Conservation (phyloP, 1,140 invertebrate species). For the Acromyrmex charruanus region DNA sequence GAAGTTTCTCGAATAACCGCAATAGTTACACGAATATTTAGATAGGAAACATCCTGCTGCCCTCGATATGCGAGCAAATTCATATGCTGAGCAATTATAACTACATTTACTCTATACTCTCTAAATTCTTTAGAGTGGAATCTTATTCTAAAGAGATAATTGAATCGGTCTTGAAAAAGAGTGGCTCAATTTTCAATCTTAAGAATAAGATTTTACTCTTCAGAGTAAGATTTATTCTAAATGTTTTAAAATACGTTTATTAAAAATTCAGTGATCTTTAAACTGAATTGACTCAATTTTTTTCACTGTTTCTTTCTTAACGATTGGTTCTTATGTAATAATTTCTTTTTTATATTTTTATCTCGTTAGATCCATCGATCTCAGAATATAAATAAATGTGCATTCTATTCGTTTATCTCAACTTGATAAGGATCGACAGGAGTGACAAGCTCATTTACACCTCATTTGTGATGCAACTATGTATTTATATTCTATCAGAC, state of each 20-base stretch:
- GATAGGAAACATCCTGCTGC: background rate
- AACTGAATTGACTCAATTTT: background rate
- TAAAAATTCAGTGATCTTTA: background rate
- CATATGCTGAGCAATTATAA: background rate
- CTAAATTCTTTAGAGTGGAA: no score
- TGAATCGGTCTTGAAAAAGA: no score
- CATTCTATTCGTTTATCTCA: background rate
- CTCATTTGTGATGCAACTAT: no score
- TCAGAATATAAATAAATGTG: constrained; percentile 7
- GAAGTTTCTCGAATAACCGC: constrained; percentile 4
- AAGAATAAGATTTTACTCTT: no score
- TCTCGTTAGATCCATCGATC: background rate
- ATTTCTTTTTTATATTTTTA: background rate
- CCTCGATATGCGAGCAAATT: background rate
- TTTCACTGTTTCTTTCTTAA: background rate
- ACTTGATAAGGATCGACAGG: no score
- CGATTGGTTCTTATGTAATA: background rate
- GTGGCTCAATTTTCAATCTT: no score
- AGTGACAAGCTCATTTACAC: no score
- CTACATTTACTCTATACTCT: background rate
- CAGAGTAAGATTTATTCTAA: no score
- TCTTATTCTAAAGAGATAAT: no score
- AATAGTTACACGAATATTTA: constrained; percentile 7
- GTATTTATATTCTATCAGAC: no score
- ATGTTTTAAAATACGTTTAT: background rate